Conservation (phyloP, 1,140 invertebrate species). For the Rhyacophila brunnea region DNA sequence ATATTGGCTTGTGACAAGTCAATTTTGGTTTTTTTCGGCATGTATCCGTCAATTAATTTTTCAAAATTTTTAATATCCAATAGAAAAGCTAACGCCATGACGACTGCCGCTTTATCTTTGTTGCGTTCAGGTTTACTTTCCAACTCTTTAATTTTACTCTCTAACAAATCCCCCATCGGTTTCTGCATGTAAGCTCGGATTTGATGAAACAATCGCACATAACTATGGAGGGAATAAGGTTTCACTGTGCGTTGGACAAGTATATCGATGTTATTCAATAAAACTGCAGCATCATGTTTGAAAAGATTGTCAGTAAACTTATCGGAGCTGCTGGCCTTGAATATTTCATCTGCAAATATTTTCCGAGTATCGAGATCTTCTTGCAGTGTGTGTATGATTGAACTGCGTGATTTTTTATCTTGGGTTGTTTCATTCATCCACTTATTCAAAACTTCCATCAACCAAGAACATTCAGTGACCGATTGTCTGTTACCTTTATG, state of each 20-base stretch:
- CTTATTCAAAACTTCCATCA: conserved; percentile 13
- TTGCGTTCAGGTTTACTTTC: not conserved
- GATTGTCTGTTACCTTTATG: conserved; percentile 1
- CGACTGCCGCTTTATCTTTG: not conserved
- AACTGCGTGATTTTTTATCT: not conserved
- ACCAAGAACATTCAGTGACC: conserved; percentile 13
- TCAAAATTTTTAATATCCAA: conserved; percentile 11
- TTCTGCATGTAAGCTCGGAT: conserved; percentile 21
- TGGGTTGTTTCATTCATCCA: not conserved
- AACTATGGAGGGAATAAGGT: conserved; percentile 1
- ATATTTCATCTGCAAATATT: conserved; percentile 21
- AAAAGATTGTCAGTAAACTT: conserved; percentile 6
- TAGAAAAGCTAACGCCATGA: conserved; percentile 12
- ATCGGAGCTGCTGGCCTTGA: not conserved
- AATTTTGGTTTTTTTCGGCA: conserved; percentile 12
- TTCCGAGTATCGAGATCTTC: conserved; percentile 10
- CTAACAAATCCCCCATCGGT: conserved; percentile 10
- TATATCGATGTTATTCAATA: conserved; percentile 11
- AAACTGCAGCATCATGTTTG: conserved; percentile 8
- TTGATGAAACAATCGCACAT: conserved; percentile 4
- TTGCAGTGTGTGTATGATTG: not conserved
- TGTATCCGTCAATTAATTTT: conserved; percentile 9
- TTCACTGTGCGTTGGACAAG: not conserved
- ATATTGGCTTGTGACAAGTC: not conserved
- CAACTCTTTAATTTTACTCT: conserved; percentile 2